phyloP scores from a whole-genome alignment of 2,113 vertebrate species.

The Pionites leucogaster region DNA sequence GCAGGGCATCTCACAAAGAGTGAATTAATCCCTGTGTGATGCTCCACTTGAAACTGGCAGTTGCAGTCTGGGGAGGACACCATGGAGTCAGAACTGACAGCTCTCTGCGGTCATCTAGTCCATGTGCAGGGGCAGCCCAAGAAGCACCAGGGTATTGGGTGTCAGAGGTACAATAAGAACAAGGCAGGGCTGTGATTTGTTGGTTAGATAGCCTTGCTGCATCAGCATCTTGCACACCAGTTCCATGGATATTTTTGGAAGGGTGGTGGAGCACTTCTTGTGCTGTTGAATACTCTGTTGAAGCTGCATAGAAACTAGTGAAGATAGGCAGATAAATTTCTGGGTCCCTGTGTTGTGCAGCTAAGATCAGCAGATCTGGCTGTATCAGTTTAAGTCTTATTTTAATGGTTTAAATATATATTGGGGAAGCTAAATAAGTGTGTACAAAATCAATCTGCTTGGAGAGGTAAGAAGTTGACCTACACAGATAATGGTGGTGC shows the following conservation, averaged over 20 bases:
- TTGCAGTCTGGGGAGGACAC: neutral
- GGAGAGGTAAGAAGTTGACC: neutral
- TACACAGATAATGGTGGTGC: neutral
- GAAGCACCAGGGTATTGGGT: neutral
- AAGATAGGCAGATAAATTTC: neutral
- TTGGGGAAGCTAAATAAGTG: neutral
- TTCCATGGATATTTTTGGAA: too few relatives aligned
- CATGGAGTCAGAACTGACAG: neutral
- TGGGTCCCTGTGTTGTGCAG: neutral
- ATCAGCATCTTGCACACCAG: accelerated
- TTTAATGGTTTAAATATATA: neutral
- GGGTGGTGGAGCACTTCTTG: neutral
- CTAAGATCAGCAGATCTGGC: neutral
- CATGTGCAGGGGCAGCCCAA: neutral
- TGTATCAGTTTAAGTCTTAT: neutral
- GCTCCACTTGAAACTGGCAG: neutral
- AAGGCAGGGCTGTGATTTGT: neutral
- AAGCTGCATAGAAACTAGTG: accelerated
- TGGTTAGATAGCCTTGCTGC: too few relatives aligned
- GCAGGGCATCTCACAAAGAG: too few relatives aligned
- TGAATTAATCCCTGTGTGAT: accelerated
- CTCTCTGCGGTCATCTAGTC: accelerated
- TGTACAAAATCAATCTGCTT: neutral
- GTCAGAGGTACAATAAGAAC: neutral
- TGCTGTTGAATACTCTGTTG: neutral